These are phyloP conservation scores for Mystacides longicornis DNA, from an alignment of 2,888 invertebrate species.

Conservation along the genomic window DNA sequence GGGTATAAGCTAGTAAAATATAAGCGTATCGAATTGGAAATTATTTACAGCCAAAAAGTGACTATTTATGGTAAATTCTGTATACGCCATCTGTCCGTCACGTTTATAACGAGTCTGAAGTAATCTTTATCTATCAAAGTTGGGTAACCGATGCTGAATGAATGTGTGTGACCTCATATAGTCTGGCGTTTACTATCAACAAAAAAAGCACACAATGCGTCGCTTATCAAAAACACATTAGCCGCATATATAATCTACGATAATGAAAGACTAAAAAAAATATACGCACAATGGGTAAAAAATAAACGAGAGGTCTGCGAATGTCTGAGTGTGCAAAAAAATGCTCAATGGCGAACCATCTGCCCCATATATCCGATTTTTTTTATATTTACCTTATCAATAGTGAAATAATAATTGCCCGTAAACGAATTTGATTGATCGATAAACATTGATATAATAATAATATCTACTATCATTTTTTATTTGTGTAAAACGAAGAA, in stretches of 20 bases:
- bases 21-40: too few species aligned
- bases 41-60: too few species aligned
- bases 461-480: not conserved
- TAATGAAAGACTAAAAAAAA: not conserved
- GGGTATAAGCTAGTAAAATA: too few species aligned
- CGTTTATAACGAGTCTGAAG: not conserved
- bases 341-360: not conserved
- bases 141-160: not conserved
- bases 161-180: not conserved
- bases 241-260: not conserved
- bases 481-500: not conserved
- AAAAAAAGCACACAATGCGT: not conserved
- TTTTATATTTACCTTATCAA: not conserved
- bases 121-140: not conserved
- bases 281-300: not conserved
- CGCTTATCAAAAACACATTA: conserved; percentile 2
- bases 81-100: not conserved
- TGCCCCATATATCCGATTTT: not conserved
- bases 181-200: not conserved
- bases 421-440: not conserved
- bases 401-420: not conserved
- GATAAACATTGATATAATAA: not conserved
- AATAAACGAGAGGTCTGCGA: not conserved
- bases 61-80: too few species aligned
- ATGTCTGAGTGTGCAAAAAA: not conserved